Evolutionary conservation across 2,888 invertebrate species (phyloP), one percentile per base, ranked within the genome.

Genomic region (Eristalinus sepulchralis): DNA sequence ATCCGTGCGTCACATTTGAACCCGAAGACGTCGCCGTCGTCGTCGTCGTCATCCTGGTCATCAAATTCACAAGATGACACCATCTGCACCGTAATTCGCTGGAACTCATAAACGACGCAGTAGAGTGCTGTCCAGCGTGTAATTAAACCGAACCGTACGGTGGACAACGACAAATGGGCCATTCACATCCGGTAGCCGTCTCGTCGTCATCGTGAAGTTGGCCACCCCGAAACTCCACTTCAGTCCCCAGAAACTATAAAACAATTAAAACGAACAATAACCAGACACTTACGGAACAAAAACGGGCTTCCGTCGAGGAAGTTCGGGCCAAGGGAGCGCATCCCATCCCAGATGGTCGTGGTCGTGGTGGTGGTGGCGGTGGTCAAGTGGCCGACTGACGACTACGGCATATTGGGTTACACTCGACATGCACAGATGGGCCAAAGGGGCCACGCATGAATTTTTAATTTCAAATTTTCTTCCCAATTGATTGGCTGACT

Each of bases 211-310:
- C 39, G 39, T 24, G n/a, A 27, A 62, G 60, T 53, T 67, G 84
- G 76, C 84, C 84, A 83, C 84, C 81, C 84, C 76, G 70, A 83
- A 84, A 84, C 80, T 80, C 76, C 75, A 84, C 80, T 84, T 80
- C 71, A 84, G 72, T 76, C 71, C 71, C 70, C 71, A 80, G 34
- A 76, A 84, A 76, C 80, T 84, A 72, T 84, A 76, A 84, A 80
- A 76, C 80, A 84, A 80, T 84, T 84, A 84, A 76, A 80, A 57
- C 3, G 27, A 34, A 70, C 24, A n/a, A 11, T 11, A 33, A 39
- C 60, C 47, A 62, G 57, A 17, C 17, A 55, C 63, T 64, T 34
- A 70, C 33, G 68, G 20, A 60, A 53, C 20, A 72, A 66, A 39
- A 64, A 57, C 72, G 62, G 75, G 79, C 80, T 84, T 84, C 80